phyloP scores from a whole-genome alignment of 1,140 invertebrate species.

The Phortica variegata region DNA sequence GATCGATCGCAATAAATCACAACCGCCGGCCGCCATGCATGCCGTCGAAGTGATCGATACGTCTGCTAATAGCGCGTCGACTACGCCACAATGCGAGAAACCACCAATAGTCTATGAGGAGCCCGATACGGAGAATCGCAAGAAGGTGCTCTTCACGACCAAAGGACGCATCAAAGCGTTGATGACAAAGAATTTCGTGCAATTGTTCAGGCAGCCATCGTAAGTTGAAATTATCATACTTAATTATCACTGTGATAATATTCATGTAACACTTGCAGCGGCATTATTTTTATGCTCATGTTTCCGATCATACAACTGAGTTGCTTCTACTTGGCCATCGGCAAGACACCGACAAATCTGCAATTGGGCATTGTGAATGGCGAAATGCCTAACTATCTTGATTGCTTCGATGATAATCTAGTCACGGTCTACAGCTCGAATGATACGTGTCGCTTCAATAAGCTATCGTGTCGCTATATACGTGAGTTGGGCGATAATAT shows the following conservation, averaged over 20 bases:
- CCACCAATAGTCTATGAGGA: conserved; percentile 31
- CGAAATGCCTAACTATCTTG: conserved; percentile 60
- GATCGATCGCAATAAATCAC: conserved; percentile 28
- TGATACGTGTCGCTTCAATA: conserved; percentile 59
- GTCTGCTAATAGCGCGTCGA: conserved; percentile 15
- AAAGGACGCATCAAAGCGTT: conserved; percentile 50
- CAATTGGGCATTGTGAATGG: conserved; percentile 75
- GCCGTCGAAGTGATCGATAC: conserved; percentile 42
- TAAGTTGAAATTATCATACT: conserved; percentile 55
- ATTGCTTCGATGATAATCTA: conserved; percentile 42
- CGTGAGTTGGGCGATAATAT: conserved; percentile 58
- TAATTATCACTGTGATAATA: neutral
- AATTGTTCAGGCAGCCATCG: conserved; percentile 68
- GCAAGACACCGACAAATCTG: conserved; percentile 72
- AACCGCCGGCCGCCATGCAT: conserved; percentile 28
- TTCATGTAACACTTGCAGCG: conserved; percentile 60
- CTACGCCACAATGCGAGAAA: conserved; percentile 21
- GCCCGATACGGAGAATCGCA: conserved; percentile 34
- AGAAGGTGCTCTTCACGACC: conserved; percentile 47
- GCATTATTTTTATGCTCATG: conserved; percentile 75
- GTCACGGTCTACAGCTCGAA: conserved; percentile 36
- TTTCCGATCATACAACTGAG: conserved; percentile 80
- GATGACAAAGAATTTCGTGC: conserved; percentile 65
- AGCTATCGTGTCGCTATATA: conserved; percentile 64
- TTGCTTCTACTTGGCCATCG: conserved; percentile 79